Evolutionary conservation across 2,113 vertebrate species (phyloP).

Genomic region (Zingel zingel): DNA sequence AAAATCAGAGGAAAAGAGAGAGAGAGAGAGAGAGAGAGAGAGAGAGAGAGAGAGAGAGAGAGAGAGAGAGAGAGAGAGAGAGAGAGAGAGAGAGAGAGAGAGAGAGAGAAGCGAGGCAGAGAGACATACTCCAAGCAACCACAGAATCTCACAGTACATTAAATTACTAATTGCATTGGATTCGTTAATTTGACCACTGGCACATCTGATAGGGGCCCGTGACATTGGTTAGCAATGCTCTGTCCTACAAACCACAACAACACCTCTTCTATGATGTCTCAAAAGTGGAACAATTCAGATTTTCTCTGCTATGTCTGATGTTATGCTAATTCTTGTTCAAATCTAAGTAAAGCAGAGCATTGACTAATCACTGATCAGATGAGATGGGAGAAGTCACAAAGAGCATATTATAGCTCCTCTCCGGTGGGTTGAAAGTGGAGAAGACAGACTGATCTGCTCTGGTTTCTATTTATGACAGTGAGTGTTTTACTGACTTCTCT

Average conservation of each 20-base stretch:
- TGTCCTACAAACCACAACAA: constrained; percentile 56
- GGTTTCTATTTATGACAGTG: constrained; percentile 9
- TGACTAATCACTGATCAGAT: constrained; percentile 30
- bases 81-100: background rate
- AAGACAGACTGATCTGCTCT: constrained; percentile 24
- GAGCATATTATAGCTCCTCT: constrained; percentile 13
- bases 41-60: background rate
- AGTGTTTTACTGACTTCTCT: constrained; percentile 3
- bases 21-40: constrained; percentile 6
- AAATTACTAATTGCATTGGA: constrained; percentile 77
- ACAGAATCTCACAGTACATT: constrained; percentile 64
- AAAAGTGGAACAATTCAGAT: constrained; percentile 66
- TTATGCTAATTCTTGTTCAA: constrained; percentile 38
- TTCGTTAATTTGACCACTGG: constrained; percentile 72
- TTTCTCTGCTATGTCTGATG: constrained; percentile 55
- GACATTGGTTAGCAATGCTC: constrained; percentile 72
- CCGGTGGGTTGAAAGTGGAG: background rate
- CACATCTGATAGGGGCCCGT: constrained; percentile 69
- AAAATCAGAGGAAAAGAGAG: constrained; percentile 40
- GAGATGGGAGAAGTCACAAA: constrained; percentile 29
- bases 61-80: constrained; percentile 1
- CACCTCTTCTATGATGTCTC: constrained; percentile 53
- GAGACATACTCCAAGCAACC: constrained; percentile 25
- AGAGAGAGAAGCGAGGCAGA: constrained; percentile 7
- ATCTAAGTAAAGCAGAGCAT: constrained; percentile 6